Evolutionary conservation across 2,888 invertebrate species (phyloP).

Genomic region (Kryphioiulus occultus): DNA sequence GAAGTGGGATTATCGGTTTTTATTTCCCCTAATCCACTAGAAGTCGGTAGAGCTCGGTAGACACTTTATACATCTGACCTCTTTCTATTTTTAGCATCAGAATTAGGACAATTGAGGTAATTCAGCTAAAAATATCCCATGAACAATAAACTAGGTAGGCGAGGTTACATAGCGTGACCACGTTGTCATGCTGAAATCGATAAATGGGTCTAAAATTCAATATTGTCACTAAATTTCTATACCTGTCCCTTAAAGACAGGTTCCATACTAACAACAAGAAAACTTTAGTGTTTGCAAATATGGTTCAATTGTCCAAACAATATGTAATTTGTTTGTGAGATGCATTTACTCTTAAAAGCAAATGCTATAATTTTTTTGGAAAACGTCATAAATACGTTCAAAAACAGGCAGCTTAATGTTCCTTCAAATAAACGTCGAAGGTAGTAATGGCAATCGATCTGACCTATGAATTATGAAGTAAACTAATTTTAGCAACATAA

Average conservation of each 20-base stretch:
- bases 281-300: no score
- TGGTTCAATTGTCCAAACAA: no score
- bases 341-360: no score
- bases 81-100: constrained; percentile 40
- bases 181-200: background rate
- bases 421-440: no score
- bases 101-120: background rate
- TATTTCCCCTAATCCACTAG: background rate
- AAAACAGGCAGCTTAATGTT: no score
- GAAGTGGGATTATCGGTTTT: constrained; percentile 36
- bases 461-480: no score
- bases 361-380: no score
- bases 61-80: background rate
- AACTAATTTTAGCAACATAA: no score
- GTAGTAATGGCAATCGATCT: no score
- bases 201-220: background rate
- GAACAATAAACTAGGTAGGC: constrained; percentile 4
- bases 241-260: background rate
- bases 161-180: background rate
- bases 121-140: background rate
- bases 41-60: background rate
- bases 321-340: no score
- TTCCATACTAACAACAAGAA: no score
- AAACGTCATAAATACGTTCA: no score
- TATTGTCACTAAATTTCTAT: background rate